phyloP scores from a whole-genome alignment of 2,113 vertebrate genomes.

The Myiopsitta monachus region DNA sequence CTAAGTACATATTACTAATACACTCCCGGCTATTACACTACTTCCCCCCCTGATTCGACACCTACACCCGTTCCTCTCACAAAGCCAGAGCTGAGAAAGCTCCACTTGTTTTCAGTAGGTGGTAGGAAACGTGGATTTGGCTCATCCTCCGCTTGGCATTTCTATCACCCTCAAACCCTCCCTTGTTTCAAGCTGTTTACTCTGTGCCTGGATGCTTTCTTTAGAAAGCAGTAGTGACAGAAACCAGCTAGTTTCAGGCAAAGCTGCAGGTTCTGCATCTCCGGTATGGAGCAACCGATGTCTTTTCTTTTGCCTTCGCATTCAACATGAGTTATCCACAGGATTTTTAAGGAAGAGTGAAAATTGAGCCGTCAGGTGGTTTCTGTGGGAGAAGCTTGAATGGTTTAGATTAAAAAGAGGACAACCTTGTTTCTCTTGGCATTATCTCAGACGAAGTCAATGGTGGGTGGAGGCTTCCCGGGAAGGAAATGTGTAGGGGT shows the following conservation, averaged over 20 bases:
- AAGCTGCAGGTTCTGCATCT: slow-evolving; percentile 31
- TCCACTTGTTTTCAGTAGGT: slow-evolving; percentile 9
- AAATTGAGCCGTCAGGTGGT: slow-evolving; percentile 60
- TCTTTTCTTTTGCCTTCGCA: slow-evolving; percentile 22
- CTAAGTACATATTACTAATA: slow-evolving; percentile 60
- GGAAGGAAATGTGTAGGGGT: slow-evolving; percentile 68
- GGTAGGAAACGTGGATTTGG: background rate
- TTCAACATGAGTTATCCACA: slow-evolving; percentile 13
- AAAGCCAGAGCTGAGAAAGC: slow-evolving; percentile 12
- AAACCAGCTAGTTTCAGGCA: background rate
- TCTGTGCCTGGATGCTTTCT: slow-evolving; percentile 34
- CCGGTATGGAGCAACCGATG: background rate
- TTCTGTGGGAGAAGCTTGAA: slow-evolving; percentile 42
- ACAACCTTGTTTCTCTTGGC: slow-evolving; percentile 74
- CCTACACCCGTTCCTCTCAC: background rate
- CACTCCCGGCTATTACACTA: background rate
- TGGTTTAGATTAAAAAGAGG: background rate
- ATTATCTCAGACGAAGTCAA: slow-evolving; percentile 56
- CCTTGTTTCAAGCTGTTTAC: slow-evolving; percentile 59
- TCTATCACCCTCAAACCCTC: slow-evolving; percentile 3
- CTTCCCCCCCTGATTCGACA: slow-evolving; percentile 16
- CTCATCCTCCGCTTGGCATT: background rate
- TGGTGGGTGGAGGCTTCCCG: slow-evolving; percentile 67
- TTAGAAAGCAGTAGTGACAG: slow-evolving; percentile 24
- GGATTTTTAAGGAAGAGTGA: slow-evolving; percentile 41